Evolutionary conservation across 1,140 invertebrate genomes (phyloP), one percentile per base, ranked within the genome.

Genomic region (Ooceraea biroi): DNA sequence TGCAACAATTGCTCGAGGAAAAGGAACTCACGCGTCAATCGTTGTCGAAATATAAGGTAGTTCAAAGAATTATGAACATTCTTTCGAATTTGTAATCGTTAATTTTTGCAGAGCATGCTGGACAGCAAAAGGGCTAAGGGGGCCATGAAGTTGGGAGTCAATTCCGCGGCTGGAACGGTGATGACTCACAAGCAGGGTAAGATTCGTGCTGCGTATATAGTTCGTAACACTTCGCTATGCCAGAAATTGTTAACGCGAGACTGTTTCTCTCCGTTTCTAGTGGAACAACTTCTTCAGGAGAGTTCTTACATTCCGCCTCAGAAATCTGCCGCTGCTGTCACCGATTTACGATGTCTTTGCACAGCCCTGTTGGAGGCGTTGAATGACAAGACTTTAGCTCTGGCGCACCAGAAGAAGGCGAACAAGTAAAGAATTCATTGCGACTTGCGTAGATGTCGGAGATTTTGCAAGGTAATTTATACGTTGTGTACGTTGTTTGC

Each of bases 351-450:
- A 87, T 96, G 96, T 4, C 91, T 98, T 17, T 97, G 97, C 85
- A 94, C 96, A 58, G 97, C 97, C 17, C 93, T 98, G 12, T 94
- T 98, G 76, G 97, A 98, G 92, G 96, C 97, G 46, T 94, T 98
- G 14, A 97, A 97, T 93, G 97, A 98, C 91, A 98, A 98, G 95
- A 97, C 96, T 55, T 93, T 97, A 44, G 97, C 97, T 12, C 91
- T 98, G 3, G 96, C 96, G 60, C 97, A 98, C 94, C 97, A 98
- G 89, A 96, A 97, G 86, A 98, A 98, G 95, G 97, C 97, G 0
- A 98, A 97, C 92, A 97, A 96, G 96, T 96, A 86, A 90, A 90
- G 86, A 17, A 17, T 71, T 55, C 0, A 65, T 30, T 17, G 0
- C 52, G 69, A 83, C 50, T 52, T 83, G 61, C 65, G 55, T 76